Percentiles rank a stretch among this genome's conserved stretches.
These are phyloP conservation scores for Caretta caretta DNA, from an alignment of 2,113 vertebrate species.

Conservation along the genomic window DNA sequence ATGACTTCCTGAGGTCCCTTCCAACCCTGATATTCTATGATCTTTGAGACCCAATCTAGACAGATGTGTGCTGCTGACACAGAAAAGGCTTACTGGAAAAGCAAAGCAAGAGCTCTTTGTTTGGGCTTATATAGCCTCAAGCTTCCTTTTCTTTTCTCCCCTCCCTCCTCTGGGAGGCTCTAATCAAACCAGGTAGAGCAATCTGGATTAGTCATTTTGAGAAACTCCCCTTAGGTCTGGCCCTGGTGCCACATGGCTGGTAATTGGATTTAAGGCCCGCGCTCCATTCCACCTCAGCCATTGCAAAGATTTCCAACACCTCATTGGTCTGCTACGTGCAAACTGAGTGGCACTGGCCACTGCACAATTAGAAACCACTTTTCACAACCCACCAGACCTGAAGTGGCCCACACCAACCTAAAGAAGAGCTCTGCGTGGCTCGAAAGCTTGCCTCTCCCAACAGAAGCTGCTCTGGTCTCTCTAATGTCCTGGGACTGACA, in stretches of 20 bases:
- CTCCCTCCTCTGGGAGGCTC: not conserved
- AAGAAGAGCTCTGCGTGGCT: not conserved
- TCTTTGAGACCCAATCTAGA: not conserved
- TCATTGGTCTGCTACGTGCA: not conserved
- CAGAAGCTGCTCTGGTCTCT: too few relatives aligned
- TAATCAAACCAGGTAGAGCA: not conserved
- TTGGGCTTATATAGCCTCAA: not conserved
- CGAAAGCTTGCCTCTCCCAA: too few relatives aligned
- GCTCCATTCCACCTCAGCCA: not conserved
- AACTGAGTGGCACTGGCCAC: not conserved
- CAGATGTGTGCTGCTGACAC: not conserved
- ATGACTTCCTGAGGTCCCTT: too few relatives aligned
- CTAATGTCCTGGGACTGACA: not conserved
- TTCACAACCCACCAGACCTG: not conserved
- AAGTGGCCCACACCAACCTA: not conserved
- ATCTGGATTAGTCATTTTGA: not conserved
- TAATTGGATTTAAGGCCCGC: not conserved
- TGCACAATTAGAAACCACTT: not conserved
- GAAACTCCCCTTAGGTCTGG: not conserved
- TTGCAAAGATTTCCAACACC: not conserved
- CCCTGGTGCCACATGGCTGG: not conserved
- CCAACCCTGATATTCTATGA: too few relatives aligned
- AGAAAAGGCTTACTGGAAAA: not conserved
- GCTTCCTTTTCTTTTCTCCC: not conserved
- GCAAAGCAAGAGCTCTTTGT: not conserved